Conservation (phyloP, 2,797 vertebrate genomes). For the Rhynchotus rufescens region DNA sequence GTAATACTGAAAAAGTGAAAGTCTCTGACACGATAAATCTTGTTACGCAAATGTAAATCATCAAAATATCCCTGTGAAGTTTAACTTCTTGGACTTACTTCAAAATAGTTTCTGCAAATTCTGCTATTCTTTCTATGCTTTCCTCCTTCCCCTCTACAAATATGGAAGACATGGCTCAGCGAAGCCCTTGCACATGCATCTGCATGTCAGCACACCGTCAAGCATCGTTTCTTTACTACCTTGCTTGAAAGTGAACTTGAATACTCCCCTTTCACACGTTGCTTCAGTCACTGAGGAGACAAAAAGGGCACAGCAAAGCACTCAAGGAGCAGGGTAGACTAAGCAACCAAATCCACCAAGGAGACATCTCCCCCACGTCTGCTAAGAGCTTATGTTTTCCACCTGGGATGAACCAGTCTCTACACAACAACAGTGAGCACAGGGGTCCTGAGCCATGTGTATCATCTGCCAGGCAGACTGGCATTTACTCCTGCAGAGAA, state of each 20-base stretch:
- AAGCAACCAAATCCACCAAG: background rate
- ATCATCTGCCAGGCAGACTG: background rate
- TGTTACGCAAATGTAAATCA: background rate
- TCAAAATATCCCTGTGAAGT: background rate
- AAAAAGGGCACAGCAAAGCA: background rate
- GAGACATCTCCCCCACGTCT: rapidly evolving
- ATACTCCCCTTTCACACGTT: background rate
- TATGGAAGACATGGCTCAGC: background rate
- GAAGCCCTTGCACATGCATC: background rate
- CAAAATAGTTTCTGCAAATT: background rate
- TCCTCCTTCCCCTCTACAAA: background rate
- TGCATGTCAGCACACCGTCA: background rate
- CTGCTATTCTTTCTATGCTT: background rate
- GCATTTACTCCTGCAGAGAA: background rate
- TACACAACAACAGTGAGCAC: background rate
- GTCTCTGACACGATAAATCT: background rate
- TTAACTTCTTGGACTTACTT: background rate
- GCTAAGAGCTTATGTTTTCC: background rate
- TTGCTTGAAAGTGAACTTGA: background rate
- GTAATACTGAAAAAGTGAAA: background rate
- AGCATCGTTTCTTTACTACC: background rate
- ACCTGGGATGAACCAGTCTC: background rate
- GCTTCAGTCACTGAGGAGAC: rapidly evolving
- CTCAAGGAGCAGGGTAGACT: background rate
- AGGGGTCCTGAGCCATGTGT: background rate